Evolutionary conservation across 2,113 vertebrate species (phyloP).

Genomic region (Sphaerodactylus townsendi): DNA sequence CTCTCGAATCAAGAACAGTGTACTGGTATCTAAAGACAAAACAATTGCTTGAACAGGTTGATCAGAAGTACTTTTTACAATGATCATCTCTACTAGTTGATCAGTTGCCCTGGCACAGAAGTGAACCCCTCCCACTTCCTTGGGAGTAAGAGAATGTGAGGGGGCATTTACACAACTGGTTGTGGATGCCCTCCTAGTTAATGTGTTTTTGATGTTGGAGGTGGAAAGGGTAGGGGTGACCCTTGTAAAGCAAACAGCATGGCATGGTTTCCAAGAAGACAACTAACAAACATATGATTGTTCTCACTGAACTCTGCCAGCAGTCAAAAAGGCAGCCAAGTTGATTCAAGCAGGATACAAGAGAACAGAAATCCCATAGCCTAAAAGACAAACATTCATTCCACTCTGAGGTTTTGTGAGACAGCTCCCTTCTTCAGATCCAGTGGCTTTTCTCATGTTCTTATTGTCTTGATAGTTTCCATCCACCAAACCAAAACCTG

Average conservation of each 20-base stretch:
- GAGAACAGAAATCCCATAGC: neutral
- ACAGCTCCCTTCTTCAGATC: too few relatives aligned
- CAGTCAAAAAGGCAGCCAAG: neutral
- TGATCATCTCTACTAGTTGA: neutral
- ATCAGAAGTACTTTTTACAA: neutral
- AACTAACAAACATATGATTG: neutral
- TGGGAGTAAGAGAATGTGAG: neutral
- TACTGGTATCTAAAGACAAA: neutral
- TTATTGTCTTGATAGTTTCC: too few relatives aligned
- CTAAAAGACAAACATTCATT: too few relatives aligned
- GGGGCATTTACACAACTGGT: neutral
- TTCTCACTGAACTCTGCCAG: neutral
- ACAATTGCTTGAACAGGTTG: neutral
- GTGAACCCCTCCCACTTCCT: too few relatives aligned
- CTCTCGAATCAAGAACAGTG: too few relatives aligned
- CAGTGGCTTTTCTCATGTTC: too few relatives aligned
- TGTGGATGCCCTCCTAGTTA: neutral
- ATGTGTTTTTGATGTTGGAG: neutral
- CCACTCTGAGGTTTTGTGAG: too few relatives aligned
- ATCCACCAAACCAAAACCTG: too few relatives aligned
- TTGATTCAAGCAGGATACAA: neutral
- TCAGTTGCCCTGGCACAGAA: too few relatives aligned
- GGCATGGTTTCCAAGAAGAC: neutral
- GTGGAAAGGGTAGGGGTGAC: neutral
- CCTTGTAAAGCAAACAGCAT: neutral